Evolutionary conservation across 2,113 vertebrate species (phyloP).

Genomic region (Pangasianodon hypophthalmus): DNA sequence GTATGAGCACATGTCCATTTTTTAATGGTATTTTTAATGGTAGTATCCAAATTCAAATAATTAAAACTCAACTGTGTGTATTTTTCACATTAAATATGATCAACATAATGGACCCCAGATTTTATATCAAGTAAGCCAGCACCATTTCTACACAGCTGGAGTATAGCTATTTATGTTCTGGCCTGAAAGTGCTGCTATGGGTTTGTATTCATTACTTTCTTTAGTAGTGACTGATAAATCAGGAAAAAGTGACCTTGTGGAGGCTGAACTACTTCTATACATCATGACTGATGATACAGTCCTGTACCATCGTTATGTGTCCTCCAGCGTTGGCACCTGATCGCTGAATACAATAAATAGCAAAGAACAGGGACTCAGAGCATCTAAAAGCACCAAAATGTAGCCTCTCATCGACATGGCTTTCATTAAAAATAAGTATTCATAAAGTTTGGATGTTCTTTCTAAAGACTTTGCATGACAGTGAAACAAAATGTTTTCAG

Average conservation of each 20-base stretch:
- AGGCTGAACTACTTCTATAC: conserved; percentile 25
- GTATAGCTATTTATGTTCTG: neutral
- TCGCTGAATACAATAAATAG: neutral
- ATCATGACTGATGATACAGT: conserved; percentile 33
- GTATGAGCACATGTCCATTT: neutral
- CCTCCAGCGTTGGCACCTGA: neutral
- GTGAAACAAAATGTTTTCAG: conserved; percentile 2
- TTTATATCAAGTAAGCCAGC: neutral
- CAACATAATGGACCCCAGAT: neutral
- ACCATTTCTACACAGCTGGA: neutral
- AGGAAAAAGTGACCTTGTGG: conserved; percentile 29
- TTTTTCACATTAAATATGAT: neutral
- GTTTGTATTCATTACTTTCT: conserved; percentile 24
- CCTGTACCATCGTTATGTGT: conserved; percentile 28
- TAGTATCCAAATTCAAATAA: neutral
- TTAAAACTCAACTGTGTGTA: neutral
- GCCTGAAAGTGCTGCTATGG: neutral
- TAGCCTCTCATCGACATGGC: too few species aligned
- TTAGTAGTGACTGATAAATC: conserved; percentile 37
- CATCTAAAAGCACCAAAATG: neutral
- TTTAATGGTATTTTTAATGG: neutral
- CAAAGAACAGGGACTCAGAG: neutral
- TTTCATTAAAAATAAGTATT: neutral
- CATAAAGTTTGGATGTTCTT: neutral
- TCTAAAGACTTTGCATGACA: neutral